Conservation (phyloP, 2,888 invertebrate genomes). For the Dioctria rufipes region DNA sequence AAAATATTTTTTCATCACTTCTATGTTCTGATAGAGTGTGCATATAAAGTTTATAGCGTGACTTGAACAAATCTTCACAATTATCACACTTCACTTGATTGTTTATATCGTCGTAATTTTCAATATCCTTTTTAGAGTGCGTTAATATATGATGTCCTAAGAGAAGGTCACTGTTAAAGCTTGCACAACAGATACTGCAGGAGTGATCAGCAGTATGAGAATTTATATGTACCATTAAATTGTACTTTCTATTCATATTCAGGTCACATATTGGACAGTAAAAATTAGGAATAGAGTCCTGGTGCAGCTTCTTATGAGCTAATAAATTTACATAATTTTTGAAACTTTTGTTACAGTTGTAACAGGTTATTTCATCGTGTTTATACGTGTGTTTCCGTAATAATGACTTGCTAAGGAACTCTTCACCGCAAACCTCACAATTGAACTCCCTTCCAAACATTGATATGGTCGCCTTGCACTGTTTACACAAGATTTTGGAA, state of each 20-base stretch:
- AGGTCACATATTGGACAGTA: conserved; percentile 61
- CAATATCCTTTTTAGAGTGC: conserved; percentile 58
- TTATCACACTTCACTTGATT: conserved; percentile 57
- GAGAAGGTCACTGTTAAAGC: conserved; percentile 60
- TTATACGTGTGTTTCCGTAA: conserved; percentile 33
- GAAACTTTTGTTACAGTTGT: conserved; percentile 52
- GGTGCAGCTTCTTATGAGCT: conserved; percentile 54
- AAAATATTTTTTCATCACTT: conserved; percentile 54
- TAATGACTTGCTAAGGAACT: conserved; percentile 15
- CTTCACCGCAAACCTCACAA: conserved; percentile 49
- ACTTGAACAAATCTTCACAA: conserved; percentile 59
- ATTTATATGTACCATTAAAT: conserved; percentile 60
- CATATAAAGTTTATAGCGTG: conserved; percentile 58
- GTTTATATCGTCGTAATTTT: conserved; percentile 37
- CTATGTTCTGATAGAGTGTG: conserved; percentile 57
- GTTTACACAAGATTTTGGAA: background rate
- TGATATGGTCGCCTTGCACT: background rate
- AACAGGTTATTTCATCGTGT: conserved; percentile 49
- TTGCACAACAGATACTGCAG: conserved; percentile 62
- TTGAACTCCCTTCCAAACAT: background rate
- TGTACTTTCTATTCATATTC: conserved; percentile 60
- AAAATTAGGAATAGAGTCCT: background rate
- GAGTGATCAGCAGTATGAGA: conserved; percentile 60
- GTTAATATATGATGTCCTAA: conserved; percentile 60
- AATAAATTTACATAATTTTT: conserved; percentile 51